Conservation (phyloP, 2,113 vertebrate species). For the Pyrgilauda ruficollis region DNA sequence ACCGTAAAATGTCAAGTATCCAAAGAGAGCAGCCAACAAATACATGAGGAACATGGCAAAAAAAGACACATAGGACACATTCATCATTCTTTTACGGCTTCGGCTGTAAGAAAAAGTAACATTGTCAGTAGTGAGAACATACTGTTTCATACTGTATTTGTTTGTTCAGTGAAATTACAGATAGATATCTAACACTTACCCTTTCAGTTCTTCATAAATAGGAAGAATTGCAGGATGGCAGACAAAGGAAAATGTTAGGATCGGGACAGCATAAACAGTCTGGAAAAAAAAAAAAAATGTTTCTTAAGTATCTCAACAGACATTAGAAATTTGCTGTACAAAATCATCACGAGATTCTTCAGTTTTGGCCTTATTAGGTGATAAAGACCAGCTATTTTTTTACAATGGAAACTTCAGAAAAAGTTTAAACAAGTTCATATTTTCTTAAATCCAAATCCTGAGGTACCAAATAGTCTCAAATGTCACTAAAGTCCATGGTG, state of each 20-base stretch:
- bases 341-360: neutral
- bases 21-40: conserved; percentile 93
- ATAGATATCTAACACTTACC: conserved; percentile 72
- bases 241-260: conserved; percentile 95
- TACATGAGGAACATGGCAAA: conserved; percentile 98
- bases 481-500: neutral
- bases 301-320: neutral
- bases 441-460: neutral
- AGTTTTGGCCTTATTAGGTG: neutral
- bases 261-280: conserved; percentile 96
- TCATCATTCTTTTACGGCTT: conserved; percentile 92
- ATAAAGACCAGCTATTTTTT: neutral
- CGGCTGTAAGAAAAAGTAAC: conserved; percentile 75
- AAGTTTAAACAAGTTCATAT: neutral
- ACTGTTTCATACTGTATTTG: neutral
- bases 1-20: conserved; percentile 97
- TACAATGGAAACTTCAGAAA: neutral
- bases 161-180: neutral
- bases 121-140: neutral
- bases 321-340: neutral
- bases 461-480: neutral
- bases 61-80: conserved; percentile 94
- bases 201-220: conserved; percentile 96
- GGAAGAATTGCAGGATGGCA: conserved; percentile 96
- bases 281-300: conserved; percentile 67